These are phyloP conservation scores for Sinocyclocheilus anshuiensis DNA, from an alignment of 2,113 vertebrate genomes.

Conservation along the genomic window DNA sequence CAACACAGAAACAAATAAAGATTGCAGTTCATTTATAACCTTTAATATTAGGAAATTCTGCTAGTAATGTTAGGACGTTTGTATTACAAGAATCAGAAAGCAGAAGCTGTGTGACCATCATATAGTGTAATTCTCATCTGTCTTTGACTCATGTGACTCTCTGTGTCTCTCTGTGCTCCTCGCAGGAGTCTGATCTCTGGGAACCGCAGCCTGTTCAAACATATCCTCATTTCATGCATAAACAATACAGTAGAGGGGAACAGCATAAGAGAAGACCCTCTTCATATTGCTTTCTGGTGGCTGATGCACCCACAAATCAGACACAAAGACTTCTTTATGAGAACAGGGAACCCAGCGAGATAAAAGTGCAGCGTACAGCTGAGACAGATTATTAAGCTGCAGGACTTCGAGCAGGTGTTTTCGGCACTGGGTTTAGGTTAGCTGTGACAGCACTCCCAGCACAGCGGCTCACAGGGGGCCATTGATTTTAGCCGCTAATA, in stretches of 20 bases:
- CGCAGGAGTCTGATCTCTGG: slow-evolving; percentile 35
- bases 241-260: slow-evolving; percentile 49
- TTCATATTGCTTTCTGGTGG: slow-evolving; percentile 1
- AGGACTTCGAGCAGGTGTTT: slow-evolving; percentile 60
- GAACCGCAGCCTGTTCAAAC: slow-evolving; percentile 56
- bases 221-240: slow-evolving; percentile 56
- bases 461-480: slow-evolving; percentile 34
- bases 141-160: background rate
- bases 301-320: slow-evolving; percentile 23
- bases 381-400: slow-evolving; percentile 52
- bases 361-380: slow-evolving; percentile 53
- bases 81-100: background rate
- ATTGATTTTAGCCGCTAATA: slow-evolving; percentile 19
- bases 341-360: slow-evolving; percentile 46
- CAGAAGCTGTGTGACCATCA: background rate
- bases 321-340: slow-evolving; percentile 56
- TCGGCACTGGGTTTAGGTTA: slow-evolving; percentile 23
- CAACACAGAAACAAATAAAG: too few relatives aligned
- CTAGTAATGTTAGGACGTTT: background rate
- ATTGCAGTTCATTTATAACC: too few relatives aligned
- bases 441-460: slow-evolving; percentile 23
- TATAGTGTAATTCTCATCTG: background rate
- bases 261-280: slow-evolving; percentile 31
- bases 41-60: background rate
- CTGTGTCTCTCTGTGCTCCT: background rate